A percentile compares a stretch with the other conserved stretches of the same genome.
Evolutionary conservation across 2,113 vertebrate species (phyloP).

Genomic region (Alosa alosa): DNA sequence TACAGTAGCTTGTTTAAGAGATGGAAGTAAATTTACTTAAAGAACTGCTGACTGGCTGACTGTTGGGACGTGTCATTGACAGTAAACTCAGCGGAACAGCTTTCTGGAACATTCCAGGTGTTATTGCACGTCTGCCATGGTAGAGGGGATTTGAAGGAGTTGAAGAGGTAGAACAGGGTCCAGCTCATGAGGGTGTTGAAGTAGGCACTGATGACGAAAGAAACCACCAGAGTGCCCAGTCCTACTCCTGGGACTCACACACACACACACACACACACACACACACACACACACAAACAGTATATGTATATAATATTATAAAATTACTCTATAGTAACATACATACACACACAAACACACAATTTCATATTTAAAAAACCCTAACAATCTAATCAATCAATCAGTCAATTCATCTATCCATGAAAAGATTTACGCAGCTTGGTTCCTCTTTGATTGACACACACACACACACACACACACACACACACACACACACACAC

Average conservation of each 20-base stretch:
- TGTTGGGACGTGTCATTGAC: conserved; percentile 33
- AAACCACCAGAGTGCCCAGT: not conserved
- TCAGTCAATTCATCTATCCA: too few relatives aligned
- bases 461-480: too few relatives aligned
- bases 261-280: not conserved
- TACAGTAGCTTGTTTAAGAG: too few relatives aligned
- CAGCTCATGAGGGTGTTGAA: conserved; percentile 46
- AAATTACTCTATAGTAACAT: too few relatives aligned
- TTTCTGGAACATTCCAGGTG: conserved; percentile 40
- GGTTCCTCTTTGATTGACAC: too few relatives aligned
- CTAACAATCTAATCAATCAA: too few relatives aligned
- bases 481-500: too few relatives aligned
- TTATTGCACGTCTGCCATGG: conserved; percentile 44
- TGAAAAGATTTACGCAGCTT: too few relatives aligned
- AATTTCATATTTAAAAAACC: too few relatives aligned
- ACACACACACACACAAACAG: not conserved
- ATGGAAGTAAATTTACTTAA: conserved; percentile 38
- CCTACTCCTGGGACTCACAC: not conserved
- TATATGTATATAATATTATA: too few relatives aligned
- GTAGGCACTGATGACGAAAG: conserved; percentile 36
- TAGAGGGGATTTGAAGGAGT: conserved; percentile 28
- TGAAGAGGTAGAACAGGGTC: conserved; percentile 46
- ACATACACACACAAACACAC: too few relatives aligned
- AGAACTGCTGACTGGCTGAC: conserved; percentile 48
- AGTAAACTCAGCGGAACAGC: conserved; percentile 37